phyloP scores from a whole-genome alignment of 2,888 invertebrate genomes.

The Protophormia terraenovae region DNA sequence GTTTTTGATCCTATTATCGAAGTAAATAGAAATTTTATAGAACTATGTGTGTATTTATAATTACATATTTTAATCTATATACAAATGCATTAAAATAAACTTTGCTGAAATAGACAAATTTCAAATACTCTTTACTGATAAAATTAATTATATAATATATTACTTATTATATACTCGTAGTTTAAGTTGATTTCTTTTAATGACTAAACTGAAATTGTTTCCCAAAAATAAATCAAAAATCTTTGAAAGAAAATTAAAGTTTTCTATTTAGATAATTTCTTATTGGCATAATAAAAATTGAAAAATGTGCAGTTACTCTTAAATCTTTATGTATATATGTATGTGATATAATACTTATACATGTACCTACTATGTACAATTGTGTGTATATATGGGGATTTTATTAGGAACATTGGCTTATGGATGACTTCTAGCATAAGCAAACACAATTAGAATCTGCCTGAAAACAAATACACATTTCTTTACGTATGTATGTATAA shows the following conservation, averaged over 20 bases:
- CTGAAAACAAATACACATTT: slow-evolving; percentile 17
- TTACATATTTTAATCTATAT: no score
- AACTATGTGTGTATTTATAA: background rate
- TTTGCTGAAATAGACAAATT: background rate
- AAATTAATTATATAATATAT: slow-evolving; percentile 23
- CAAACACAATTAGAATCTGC: slow-evolving; percentile 57
- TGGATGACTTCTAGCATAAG: slow-evolving; percentile 48
- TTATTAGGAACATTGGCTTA: slow-evolving; percentile 39
- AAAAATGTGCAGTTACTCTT: background rate
- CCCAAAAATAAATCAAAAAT: background rate
- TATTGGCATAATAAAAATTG: slow-evolving; percentile 35
- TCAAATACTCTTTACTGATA: background rate
- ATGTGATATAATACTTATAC: background rate
- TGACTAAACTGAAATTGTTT: background rate
- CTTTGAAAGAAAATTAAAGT: slow-evolving; percentile 3
- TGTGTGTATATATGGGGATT: background rate
- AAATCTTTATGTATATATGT: background rate
- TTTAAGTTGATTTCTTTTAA: background rate
- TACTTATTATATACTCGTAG: background rate
- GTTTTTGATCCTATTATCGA: background rate
- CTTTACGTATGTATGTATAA: background rate
- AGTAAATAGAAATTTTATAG: background rate
- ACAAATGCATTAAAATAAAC: background rate
- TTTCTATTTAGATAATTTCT: background rate
- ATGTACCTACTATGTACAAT: background rate